Evolutionary conservation across 2,113 vertebrate species (phyloP).

Genomic region (Sakesphorus luctuosus): DNA sequence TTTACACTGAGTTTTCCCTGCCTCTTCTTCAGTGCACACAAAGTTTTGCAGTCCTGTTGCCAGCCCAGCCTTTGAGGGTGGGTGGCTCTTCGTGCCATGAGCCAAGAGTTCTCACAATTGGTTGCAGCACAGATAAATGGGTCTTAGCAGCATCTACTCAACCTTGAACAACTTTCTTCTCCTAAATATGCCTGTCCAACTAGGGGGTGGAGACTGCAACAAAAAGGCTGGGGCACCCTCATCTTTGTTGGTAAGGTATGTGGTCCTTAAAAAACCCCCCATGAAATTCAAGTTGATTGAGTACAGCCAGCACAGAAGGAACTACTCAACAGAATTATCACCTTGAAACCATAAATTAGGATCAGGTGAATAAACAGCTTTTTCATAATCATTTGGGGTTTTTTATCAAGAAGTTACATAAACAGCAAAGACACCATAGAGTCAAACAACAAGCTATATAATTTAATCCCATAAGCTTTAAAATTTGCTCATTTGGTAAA

Average conservation of each 20-base stretch:
- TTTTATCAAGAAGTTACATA: background rate
- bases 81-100: background rate
- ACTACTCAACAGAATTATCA: background rate
- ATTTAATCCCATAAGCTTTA: background rate
- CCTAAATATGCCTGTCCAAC: background rate
- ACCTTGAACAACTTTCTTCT: slow-evolving; percentile 34
- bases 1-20: background rate
- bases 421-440: background rate
- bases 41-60: background rate
- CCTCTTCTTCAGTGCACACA: background rate
- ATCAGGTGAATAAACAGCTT: background rate
- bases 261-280: background rate
- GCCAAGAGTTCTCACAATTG: slow-evolving; percentile 16
- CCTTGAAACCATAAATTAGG: background rate
- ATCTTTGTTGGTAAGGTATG: background rate
- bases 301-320: background rate
- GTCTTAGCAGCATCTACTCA: slow-evolving; percentile 53
- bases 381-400: background rate
- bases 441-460: background rate
- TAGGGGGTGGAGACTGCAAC: background rate
- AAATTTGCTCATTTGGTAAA: background rate
- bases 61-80: slow-evolving; percentile 27
- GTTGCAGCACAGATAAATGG: slow-evolving; percentile 26
- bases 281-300: background rate
- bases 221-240: background rate